phyloP scores from a whole-genome alignment of 1,140 invertebrate species.

The Saxidomus purpurata region DNA sequence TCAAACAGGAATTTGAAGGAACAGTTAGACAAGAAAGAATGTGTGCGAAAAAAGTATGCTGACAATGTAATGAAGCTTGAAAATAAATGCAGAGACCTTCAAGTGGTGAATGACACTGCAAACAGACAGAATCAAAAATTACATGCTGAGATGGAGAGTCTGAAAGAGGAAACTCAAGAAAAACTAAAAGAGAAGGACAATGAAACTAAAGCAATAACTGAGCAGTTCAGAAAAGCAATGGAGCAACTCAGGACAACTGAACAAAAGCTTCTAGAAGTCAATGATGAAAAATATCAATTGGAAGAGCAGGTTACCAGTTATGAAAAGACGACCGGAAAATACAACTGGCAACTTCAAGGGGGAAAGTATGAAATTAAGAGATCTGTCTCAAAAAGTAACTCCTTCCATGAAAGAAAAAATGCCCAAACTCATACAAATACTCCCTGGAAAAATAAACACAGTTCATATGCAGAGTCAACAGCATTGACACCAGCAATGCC shows the following conservation, averaged over 20 bases:
- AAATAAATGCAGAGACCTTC: slow-evolving; percentile 19
- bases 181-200: background rate
- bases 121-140: slow-evolving; percentile 27
- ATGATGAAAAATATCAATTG: background rate
- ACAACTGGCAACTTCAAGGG: background rate
- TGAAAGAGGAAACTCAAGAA: slow-evolving; percentile 17
- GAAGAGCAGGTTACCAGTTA: background rate
- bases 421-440: background rate
- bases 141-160: background rate
- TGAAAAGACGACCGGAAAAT: background rate
- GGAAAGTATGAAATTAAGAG: background rate
- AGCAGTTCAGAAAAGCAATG: background rate
- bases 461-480: background rate
- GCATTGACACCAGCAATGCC: background rate
- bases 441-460: background rate
- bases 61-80: slow-evolving; percentile 46
- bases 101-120: background rate
- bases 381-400: background rate
- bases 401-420: background rate
- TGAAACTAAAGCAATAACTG: background rate
- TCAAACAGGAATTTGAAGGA: slow-evolving; percentile 44
- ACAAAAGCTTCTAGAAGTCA: background rate
- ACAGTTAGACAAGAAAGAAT: background rate
- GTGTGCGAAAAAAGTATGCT: slow-evolving; percentile 56
- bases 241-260: background rate